Base-by-base conservation (phyloP, 2,888 invertebrate genomes). In the Macroteleia sp. region DNA sequence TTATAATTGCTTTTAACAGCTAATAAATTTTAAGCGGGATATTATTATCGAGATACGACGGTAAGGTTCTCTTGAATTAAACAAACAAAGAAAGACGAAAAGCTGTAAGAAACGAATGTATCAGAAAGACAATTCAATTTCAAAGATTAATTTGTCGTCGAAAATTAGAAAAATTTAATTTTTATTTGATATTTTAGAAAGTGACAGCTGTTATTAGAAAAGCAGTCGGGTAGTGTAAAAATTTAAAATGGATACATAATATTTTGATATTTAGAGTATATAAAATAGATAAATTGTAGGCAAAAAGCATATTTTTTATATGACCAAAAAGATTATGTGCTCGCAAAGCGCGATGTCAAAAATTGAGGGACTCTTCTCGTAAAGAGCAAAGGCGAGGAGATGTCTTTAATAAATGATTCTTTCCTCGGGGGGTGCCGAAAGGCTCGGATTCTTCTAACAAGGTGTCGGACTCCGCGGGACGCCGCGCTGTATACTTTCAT, bases 401-500 rank as follows among this genome's bases (percentile, higher is more conserved):
- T 80, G 80, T 46, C 75, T 80, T 77, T 88, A 89, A 90, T 85
- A 89, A 90, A 90, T 89, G 88, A 86, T 87, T 85, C 81, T 85
- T 86, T 86, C 86, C 86, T 86, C 84, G 50, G 77, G 85, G 86
- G 86, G 85, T 83, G 86, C 83, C 84, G 81, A 83, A 77, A 77
- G 79, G 86, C 85, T 84, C 81, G 76, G 82, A 80, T 86, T 86
- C 86, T 87, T 88, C 87, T 88, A 90, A 90, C 89, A 88, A 90
- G 88, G 87, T 88, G 90, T 89, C 85, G 85, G 87, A 83, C 87
- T 85, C 87, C 85, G 83, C 87, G 84, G 86, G 88, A 86, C 80
- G 85, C 83, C 79, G 71, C n/a, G n/a, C n/a, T n/a, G n/a, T n/a
- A n/a, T 57, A 77, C 88, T 88, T 88, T 88, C 86, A 88, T 88